Evolutionary conservation across 2,797 vertebrate species (phyloP).

Genomic region (Luscinia megarhynchos): DNA sequence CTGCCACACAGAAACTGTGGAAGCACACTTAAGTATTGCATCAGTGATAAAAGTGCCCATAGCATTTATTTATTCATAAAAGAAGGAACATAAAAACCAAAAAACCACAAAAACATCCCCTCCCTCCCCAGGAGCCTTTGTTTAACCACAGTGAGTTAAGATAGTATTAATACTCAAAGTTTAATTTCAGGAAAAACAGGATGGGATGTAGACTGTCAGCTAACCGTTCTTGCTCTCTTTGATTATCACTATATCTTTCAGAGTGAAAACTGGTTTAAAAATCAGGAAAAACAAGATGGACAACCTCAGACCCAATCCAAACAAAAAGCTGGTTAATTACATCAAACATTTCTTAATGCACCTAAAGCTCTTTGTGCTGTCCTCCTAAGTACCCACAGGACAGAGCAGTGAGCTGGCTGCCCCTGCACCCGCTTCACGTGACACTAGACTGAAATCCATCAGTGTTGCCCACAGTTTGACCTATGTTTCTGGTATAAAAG

Average conservation of each 20-base stretch:
- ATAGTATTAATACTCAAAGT: neutral
- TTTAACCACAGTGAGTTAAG: neutral
- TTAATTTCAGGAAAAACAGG: slow-evolving; percentile 14
- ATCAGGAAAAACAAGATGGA: neutral
- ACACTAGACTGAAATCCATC: neutral
- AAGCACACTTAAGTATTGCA: neutral
- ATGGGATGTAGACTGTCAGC: neutral
- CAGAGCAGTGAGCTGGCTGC: neutral
- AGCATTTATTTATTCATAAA: neutral
- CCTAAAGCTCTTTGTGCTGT: neutral
- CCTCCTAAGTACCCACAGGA: neutral
- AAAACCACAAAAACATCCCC: rapidly evolving
- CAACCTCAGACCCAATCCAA: neutral
- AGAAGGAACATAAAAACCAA: neutral
- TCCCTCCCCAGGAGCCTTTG: neutral
- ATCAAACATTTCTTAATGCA: neutral
- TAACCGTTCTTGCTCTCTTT: neutral
- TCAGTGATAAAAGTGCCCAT: neutral
- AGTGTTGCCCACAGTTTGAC: neutral
- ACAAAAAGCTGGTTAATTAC: neutral
- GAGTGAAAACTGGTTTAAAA: neutral
- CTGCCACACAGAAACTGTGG: neutral
- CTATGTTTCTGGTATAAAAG: neutral
- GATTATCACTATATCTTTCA: neutral
- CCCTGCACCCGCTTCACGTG: neutral